Evolutionary conservation across 2,888 invertebrate genomes (phyloP).

Genomic region (Drosophila borborema): DNA sequence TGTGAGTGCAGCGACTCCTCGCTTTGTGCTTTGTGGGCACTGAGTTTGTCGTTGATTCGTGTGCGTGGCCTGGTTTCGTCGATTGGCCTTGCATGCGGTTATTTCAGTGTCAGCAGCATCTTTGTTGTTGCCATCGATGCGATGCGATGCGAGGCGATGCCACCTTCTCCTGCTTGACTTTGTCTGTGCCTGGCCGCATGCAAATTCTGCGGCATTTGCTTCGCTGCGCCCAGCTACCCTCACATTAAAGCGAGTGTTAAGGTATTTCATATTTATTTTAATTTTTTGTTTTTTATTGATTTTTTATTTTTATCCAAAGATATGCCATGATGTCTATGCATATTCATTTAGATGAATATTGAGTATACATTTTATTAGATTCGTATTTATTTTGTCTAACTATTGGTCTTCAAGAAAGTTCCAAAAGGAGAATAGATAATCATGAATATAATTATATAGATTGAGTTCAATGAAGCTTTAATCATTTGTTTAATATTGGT

Average conservation of each 20-base stretch:
- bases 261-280: background rate
- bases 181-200: constrained; percentile 26
- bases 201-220: constrained; percentile 37
- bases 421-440: no score
- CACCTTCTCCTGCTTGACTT: constrained; percentile 14
- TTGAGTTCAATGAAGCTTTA: no score
- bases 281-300: no score
- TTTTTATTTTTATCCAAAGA: no score
- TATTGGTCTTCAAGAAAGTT: no score
- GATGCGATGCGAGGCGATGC: background rate
- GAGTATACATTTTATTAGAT: no score
- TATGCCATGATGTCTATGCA: no score
- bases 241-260: background rate
- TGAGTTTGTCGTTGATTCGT: constrained; percentile 42
- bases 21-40: constrained; percentile 34
- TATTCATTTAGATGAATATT: no score
- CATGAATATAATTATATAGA: no score
- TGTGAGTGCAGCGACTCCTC: constrained; percentile 29
- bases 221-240: constrained; percentile 15
- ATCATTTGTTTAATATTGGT: no score
- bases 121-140: constrained; percentile 48
- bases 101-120: constrained; percentile 74
- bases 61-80: constrained; percentile 78
- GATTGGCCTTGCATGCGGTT: constrained; percentile 73
- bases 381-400: no score